These are phyloP conservation scores for Carduelis carduelis DNA, from an alignment of 2,797 vertebrate genomes.

Conservation along the genomic window DNA sequence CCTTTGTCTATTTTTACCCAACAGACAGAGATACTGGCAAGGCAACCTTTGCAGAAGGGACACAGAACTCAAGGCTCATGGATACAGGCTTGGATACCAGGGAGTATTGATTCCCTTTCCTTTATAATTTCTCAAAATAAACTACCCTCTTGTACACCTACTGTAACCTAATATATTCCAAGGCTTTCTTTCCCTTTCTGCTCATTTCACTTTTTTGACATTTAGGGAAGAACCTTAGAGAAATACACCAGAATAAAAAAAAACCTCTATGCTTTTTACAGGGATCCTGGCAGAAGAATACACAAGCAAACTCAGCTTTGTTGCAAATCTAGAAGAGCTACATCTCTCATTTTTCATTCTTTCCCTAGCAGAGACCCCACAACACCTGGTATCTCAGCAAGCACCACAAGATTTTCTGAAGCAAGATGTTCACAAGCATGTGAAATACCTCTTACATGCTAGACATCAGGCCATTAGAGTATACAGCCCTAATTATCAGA, in stretches of 20 bases:
- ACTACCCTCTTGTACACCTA: neutral
- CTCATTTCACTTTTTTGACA: neutral
- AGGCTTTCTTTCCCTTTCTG: neutral
- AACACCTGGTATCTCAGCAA: neutral
- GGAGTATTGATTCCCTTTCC: neutral
- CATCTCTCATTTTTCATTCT: neutral
- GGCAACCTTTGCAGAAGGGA: neutral
- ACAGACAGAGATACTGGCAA: neutral
- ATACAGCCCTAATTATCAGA: neutral
- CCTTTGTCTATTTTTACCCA: conserved; percentile 31
- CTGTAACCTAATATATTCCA: neutral
- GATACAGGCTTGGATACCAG: neutral
- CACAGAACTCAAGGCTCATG: neutral
- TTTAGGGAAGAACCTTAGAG: neutral
- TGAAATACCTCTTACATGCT: neutral
- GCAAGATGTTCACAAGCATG: neutral
- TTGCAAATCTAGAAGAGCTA: neutral
- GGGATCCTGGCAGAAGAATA: neutral
- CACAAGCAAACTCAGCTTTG: neutral
- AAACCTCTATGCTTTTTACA: neutral
- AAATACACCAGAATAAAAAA: neutral
- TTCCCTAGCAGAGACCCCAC: neutral
- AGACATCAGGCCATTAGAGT: neutral
- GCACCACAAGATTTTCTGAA: neutral
- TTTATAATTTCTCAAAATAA: neutral